Evolutionary conservation across 1,140 invertebrate genomes (phyloP).

Genomic region (Acyrthosiphon pisum): DNA sequence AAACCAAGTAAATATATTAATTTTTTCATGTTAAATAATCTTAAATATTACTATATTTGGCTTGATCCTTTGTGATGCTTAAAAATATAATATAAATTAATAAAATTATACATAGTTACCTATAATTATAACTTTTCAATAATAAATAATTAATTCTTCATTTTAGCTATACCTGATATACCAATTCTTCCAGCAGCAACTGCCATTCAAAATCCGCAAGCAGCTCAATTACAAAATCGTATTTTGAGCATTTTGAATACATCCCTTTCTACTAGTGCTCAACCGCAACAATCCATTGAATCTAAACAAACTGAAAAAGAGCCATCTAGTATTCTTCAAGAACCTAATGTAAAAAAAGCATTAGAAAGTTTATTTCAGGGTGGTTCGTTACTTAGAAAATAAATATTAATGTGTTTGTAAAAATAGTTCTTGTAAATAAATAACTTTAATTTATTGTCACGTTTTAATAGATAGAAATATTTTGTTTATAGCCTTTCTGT

Average conservation of each 20-base stretch:
- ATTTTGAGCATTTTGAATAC: constrained; percentile 84
- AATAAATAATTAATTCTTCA: background rate
- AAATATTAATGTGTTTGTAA: background rate
- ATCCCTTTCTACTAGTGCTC: constrained; percentile 59
- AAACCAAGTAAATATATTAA: constrained; percentile 28
- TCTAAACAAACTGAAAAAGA: constrained; percentile 59
- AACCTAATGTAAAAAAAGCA: constrained; percentile 78
- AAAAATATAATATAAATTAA: too few species aligned
- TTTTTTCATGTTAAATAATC: background rate
- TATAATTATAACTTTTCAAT: background rate
- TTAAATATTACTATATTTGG: background rate
- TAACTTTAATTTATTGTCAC: background rate
- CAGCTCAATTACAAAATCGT: constrained; percentile 81
- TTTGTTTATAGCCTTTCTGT: background rate
- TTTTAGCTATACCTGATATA: constrained; percentile 29
- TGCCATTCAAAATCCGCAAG: constrained; percentile 65
- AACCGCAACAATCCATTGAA: constrained; percentile 56
- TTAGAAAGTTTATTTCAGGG: constrained; percentile 76
- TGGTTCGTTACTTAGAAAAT: constrained; percentile 61
- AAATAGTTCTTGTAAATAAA: background rate
- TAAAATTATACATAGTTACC: background rate
- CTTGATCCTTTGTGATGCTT: too few species aligned
- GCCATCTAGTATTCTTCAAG: constrained; percentile 68
- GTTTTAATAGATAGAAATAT: background rate
- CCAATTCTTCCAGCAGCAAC: constrained; percentile 61